Percentiles rank a stretch among this genome's conserved stretches.
Conservation (phyloP, 2,113 vertebrate genomes). For the Bostrychus sinensis region DNA sequence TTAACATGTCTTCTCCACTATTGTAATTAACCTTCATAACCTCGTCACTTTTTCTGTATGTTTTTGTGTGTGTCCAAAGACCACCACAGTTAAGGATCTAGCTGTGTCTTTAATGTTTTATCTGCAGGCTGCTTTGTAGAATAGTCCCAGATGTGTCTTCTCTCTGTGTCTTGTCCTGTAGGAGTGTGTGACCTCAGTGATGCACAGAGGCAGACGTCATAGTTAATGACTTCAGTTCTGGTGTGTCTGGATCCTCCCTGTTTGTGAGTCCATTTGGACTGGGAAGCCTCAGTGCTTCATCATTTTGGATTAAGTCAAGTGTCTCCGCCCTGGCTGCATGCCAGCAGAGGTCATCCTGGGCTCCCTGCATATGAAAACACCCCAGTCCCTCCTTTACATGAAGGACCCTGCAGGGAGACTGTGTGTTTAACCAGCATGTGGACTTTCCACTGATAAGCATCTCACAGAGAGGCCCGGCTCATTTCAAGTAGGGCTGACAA, state of each 20-base stretch:
- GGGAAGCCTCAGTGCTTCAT: slow-evolving; percentile 53
- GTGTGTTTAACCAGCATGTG: slow-evolving; percentile 30
- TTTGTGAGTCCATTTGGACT: slow-evolving; percentile 35
- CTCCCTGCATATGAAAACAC: slow-evolving; percentile 54
- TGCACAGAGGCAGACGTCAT: slow-evolving; percentile 35
- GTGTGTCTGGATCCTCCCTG: slow-evolving; percentile 24
- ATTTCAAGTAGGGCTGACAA: slow-evolving; percentile 28
- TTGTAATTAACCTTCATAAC: slow-evolving; percentile 21
- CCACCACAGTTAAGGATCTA: too few species aligned
- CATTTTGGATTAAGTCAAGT: slow-evolving; percentile 62
- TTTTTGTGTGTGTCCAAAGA: background rate
- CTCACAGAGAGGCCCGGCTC: slow-evolving; percentile 42
- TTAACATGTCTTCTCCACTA: background rate
- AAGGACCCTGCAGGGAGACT: slow-evolving; percentile 11
- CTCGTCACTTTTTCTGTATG: background rate
- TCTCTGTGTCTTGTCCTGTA: slow-evolving; percentile 17
- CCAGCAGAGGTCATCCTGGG: slow-evolving; percentile 64
- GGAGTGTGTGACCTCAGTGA: slow-evolving; percentile 15
- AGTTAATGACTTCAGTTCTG: slow-evolving; percentile 38
- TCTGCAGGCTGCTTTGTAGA: slow-evolving; percentile 1
- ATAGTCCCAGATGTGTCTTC: slow-evolving; percentile 9
- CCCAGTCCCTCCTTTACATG: slow-evolving; percentile 14
- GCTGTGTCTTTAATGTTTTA: background rate
- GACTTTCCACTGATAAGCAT: slow-evolving; percentile 60
- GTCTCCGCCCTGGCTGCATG: slow-evolving; percentile 57